Evolutionary conservation across 1,140 invertebrate species (phyloP).

Genomic region (Archegozetes longisetosus): DNA sequence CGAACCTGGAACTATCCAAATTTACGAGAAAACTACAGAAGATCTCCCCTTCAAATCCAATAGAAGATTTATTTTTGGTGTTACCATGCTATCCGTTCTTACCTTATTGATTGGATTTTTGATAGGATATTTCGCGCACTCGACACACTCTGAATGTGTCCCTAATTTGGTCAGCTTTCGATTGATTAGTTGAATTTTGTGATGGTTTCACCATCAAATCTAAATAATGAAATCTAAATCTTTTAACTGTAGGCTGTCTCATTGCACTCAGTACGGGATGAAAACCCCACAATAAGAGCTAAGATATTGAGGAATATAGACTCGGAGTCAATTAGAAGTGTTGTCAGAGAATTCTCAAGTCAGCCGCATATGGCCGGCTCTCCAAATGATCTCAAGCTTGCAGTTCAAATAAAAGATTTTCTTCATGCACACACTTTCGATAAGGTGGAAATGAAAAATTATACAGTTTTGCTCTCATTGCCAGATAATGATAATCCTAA

Average conservation of each 20-base stretch:
- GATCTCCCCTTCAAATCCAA: conserved; percentile 18
- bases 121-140: conserved; percentile 23
- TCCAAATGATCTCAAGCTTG: conserved; percentile 19
- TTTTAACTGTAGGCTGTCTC: conserved; percentile 14
- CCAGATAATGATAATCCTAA: conserved; percentile 20
- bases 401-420: conserved; percentile 17
- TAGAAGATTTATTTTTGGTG: conserved; percentile 17
- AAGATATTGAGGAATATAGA: conserved; percentile 20
- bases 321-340: conserved; percentile 16
- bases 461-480: conserved; percentile 22
- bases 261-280: conserved; percentile 20
- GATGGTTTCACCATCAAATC: not conserved
- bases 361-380: conserved; percentile 21
- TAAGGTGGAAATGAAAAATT: conserved; percentile 18
- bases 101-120: conserved; percentile 20
- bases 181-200: not conserved
- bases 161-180: conserved; percentile 10
- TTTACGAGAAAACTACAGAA: conserved; percentile 25
- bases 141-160: conserved; percentile 19
- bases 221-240: not conserved
- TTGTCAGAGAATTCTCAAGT: conserved; percentile 19
- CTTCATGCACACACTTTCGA: conserved; percentile 22
- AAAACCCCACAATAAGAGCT: conserved; percentile 19
- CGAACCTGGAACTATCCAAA: conserved; percentile 21
- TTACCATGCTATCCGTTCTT: conserved; percentile 14